Base-by-base conservation (phyloP, 2,113 vertebrate genomes). In the cat (Felis catus) region DNA sequence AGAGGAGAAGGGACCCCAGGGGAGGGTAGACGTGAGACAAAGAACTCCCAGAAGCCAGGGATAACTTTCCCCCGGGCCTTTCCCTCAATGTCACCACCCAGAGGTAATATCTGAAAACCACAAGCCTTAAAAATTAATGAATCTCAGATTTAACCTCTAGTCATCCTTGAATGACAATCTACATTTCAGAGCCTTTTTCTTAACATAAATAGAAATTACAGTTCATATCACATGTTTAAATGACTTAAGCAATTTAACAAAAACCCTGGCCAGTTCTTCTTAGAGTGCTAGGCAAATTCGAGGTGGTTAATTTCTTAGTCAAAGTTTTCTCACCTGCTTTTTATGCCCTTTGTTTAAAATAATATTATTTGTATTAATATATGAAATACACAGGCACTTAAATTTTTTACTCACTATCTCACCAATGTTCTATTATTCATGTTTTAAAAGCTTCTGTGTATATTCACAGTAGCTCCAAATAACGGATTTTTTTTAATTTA, bases 31-130 rank as follows among this genome's bases (percentile, higher is more conserved):
- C 48, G 39, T 16, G 45, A 91, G 51, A 66, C 27, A 82, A 76
- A 85, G 63, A 93, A 83, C 63, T 83, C 39, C 29, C 36, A 86
- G n/a, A 97, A 39, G 58, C n/a, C 51, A n/a, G 10, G 48, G 31
- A 63, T 81, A 33, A 7, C 14, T 74, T 79, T 61, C 53, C 36
- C n/a, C 39, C 18, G 29, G 74, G n/a, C 10, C 27, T 95, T 55
- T 82, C 18, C 18, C 41, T 74, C n/a, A 78, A 80, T 13, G 16
- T 95, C 48, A 70, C 19, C 48, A 63, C n/a, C 45, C n/a, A 90
- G 48, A 82, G 23, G 4, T 85, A 85, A 88, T 70, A 53, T 96
- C 92, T 96, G 82, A 79, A 95, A 96, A 84, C 29, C 80, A 88
- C 27, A 88, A 83, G 51, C 45, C 76, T 85, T 88, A 88, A 90